Evolutionary conservation across 2,113 vertebrate genomes (phyloP).

Genomic region (Antechinus flavipes): DNA sequence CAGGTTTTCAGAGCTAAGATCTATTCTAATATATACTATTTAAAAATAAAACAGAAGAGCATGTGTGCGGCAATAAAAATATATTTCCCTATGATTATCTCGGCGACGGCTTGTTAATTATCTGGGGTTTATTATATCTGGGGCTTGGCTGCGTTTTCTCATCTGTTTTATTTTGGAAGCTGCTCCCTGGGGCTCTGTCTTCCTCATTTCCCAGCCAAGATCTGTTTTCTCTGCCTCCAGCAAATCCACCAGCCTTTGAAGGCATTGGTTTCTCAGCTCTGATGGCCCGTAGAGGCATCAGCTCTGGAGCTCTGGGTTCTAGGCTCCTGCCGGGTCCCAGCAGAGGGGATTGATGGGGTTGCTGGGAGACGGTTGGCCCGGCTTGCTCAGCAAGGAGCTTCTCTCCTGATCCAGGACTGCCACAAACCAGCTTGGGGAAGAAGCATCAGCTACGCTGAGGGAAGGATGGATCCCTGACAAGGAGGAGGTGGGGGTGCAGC

Average conservation of each 20-base stretch:
- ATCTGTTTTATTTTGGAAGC: constrained; percentile 2
- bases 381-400: neutral
- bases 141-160: neutral
- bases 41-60: constrained; percentile 75
- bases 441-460: neutral
- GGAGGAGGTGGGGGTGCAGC: neutral
- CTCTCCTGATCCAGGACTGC: neutral
- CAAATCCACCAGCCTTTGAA: neutral
- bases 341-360: neutral
- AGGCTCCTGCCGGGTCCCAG: neutral
- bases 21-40: constrained; percentile 68
- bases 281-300: neutral
- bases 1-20: constrained; percentile 69
- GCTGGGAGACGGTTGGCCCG: neutral
- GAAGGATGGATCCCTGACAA: neutral
- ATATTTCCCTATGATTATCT: constrained; percentile 72
- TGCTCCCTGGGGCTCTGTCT: constrained; percentile 1
- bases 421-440: neutral
- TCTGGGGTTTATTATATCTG: constrained; percentile 17
- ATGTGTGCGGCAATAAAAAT: constrained; percentile 84
- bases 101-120: constrained; percentile 57
- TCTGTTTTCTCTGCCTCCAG: constrained; percentile 6
- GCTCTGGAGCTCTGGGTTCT: neutral
- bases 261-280: neutral
- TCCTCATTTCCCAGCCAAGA: constrained; percentile 14